Evolutionary conservation across 2,113 vertebrate genomes (phyloP), one percentile per base, ranked within the genome.

Genomic region (Cynopterus brachyotis): DNA sequence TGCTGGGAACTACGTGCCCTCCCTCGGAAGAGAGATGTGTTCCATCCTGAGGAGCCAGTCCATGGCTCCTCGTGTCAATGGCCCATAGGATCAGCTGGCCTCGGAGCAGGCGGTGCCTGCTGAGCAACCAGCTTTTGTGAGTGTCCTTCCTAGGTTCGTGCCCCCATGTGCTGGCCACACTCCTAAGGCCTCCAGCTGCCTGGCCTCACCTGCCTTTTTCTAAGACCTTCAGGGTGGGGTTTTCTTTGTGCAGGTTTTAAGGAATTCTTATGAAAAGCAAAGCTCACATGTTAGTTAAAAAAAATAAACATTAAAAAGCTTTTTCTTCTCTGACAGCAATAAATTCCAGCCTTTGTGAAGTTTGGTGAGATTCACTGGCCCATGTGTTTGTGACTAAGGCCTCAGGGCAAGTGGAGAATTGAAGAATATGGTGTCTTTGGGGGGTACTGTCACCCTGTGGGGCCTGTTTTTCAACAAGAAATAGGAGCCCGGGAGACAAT

Each of bases 331-430:
- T 32, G 47, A 73, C 47, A 80, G 91, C 95, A 53, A 42, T 96
- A 96, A 96, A 95, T 95, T 80, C 91, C 66, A 32, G 92, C 69
- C 93, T 96, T 97, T 37, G 3, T 96, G 87, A 64, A 67, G 62
- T 87, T 87, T 0, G 2, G 80, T 70, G 64, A 59, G 86, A 20
- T 40, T 3, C 67, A 22, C 22, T 62, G 78, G 89, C 66, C 93
- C 96, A 96, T 81, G 80, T 97, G 96, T 94, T 87, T 89, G 50
- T 70, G 91, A 96, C 95, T 92, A 97, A 84, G 85, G 93, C 90
- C 90, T 88, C 6, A 30, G 80, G 93, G 96, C 82, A 69, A 79
- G 66, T 15, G 75, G 72, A 47, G 75, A 95, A 64, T 79, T 83
- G 76, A 89, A 88, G 96, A 92, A 92, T 87, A 73, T 86, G 87